phyloP scores from a whole-genome alignment of 2,888 invertebrate species.

The Hyposoter didymator region DNA sequence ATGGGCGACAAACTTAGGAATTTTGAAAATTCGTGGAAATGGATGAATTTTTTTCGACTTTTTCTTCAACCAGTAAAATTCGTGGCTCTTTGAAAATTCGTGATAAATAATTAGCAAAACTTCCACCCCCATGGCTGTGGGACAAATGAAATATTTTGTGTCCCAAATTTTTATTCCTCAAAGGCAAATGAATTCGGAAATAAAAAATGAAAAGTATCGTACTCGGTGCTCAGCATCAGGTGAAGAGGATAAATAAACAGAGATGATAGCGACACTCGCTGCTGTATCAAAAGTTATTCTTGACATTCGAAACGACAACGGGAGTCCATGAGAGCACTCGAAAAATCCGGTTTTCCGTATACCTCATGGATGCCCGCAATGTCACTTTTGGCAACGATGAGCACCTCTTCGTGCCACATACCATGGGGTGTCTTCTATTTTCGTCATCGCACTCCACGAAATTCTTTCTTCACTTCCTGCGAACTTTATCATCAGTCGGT shows the following conservation, averaged over 20 bases:
- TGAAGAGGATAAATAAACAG: background rate
- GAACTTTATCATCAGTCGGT: slow-evolving; percentile 53
- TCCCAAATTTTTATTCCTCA: background rate
- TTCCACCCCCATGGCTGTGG: too few relatives aligned
- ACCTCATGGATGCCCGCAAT: slow-evolving; percentile 30
- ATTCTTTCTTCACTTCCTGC: background rate
- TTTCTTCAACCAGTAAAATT: too few relatives aligned
- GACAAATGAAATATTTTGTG: background rate
- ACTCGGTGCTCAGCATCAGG: background rate
- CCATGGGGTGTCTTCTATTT: slow-evolving; percentile 69
- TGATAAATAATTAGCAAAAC: too few relatives aligned
- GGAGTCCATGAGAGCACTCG: slow-evolving; percentile 23
- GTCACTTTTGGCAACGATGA: slow-evolving; percentile 59
- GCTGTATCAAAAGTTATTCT: slow-evolving; percentile 14
- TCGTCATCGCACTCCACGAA: slow-evolving; percentile 59
- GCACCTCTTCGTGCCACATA: slow-evolving; percentile 63
- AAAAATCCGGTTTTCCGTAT: slow-evolving; percentile 62
- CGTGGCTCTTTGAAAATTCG: too few relatives aligned
- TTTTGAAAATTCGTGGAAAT: too few relatives aligned
- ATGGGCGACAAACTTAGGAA: too few relatives aligned
- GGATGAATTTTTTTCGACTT: too few relatives aligned
- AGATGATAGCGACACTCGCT: background rate
- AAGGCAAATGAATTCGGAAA: background rate
- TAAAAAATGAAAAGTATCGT: background rate
- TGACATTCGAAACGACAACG: slow-evolving; percentile 29